Percentiles rank a stretch among this genome's conserved stretches.
These are phyloP conservation scores for Drosophila paulistorum DNA, from an alignment of 1,140 invertebrate genomes.

Conservation along the genomic window DNA sequence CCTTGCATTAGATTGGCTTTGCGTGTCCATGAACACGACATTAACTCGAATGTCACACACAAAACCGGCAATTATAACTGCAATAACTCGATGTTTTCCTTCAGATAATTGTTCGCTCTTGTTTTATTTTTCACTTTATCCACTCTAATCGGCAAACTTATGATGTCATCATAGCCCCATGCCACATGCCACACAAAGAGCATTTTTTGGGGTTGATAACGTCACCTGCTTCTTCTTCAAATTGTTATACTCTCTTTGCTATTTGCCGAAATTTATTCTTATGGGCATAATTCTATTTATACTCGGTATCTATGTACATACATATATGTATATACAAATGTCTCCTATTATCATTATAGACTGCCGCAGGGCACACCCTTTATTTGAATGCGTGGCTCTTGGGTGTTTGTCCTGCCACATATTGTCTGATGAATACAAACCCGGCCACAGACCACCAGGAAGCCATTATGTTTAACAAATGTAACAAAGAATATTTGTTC, in stretches of 20 bases:
- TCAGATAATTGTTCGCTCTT: slow-evolving; percentile 4
- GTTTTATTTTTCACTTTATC: background rate
- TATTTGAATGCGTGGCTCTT: background rate
- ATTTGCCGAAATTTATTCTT: background rate
- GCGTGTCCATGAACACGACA: slow-evolving; percentile 32
- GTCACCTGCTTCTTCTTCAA: background rate
- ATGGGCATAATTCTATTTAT: background rate
- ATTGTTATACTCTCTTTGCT: background rate
- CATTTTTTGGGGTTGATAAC: background rate
- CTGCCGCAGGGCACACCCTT: background rate
- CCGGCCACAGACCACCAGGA: too few species aligned
- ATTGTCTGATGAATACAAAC: background rate
- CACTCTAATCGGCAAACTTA: background rate
- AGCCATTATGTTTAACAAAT: too few species aligned
- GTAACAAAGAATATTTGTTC: too few species aligned
- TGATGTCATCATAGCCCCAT: background rate
- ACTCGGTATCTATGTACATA: background rate
- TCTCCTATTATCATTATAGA: background rate
- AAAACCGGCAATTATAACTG: slow-evolving; percentile 9
- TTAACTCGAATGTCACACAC: background rate
- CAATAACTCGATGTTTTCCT: background rate
- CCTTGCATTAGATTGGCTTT: slow-evolving; percentile 36
- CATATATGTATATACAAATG: background rate
- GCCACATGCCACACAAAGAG: background rate
- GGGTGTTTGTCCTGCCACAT: background rate